phyloP scores from a whole-genome alignment of 2,888 invertebrate genomes.

The Nasonia oneida region DNA sequence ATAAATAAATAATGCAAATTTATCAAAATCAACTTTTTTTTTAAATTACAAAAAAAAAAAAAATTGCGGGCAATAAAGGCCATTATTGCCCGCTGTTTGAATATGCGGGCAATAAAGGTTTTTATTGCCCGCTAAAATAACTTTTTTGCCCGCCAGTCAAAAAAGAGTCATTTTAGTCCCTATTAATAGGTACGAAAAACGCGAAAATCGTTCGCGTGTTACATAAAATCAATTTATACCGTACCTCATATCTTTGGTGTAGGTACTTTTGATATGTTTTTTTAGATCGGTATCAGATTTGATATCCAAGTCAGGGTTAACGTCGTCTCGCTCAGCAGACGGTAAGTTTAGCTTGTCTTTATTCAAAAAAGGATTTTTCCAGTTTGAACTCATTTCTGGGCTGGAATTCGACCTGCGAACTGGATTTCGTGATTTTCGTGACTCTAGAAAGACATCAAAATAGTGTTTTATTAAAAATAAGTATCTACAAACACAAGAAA shows the following conservation, averaged over 20 bases:
- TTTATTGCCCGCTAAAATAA: too few relatives aligned
- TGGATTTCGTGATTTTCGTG: conserved; percentile 86
- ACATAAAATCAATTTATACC: background rate
- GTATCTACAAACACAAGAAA: conserved; percentile 3
- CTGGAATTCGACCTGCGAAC: conserved; percentile 94
- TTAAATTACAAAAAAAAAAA: too few relatives aligned
- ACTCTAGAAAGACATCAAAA: conserved; percentile 67
- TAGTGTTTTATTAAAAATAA: background rate
- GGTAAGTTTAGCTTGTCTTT: conserved; percentile 78
- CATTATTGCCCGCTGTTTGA: too few relatives aligned
- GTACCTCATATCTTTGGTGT: conserved; percentile 85
- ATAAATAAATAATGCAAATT: too few relatives aligned
- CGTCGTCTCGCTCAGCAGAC: conserved; percentile 70
- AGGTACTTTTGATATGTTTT: conserved; percentile 85
- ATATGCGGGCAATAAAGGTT: too few relatives aligned
- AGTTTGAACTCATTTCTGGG: conserved; percentile 94
- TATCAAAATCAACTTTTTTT: too few relatives aligned
- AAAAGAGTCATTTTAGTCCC: too few relatives aligned
- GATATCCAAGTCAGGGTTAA: conserved; percentile 71
- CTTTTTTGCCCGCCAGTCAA: too few relatives aligned
- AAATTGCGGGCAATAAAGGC: too few relatives aligned
- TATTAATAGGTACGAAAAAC: too few relatives aligned
- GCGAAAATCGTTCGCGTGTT: too few relatives aligned
- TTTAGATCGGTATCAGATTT: conserved; percentile 80
- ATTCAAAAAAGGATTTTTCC: conserved; percentile 86